Percentiles rank a stretch among this genome's conserved stretches.
Evolutionary conservation across 2,888 invertebrate genomes (phyloP).

Genomic region (Thalpophila matura): DNA sequence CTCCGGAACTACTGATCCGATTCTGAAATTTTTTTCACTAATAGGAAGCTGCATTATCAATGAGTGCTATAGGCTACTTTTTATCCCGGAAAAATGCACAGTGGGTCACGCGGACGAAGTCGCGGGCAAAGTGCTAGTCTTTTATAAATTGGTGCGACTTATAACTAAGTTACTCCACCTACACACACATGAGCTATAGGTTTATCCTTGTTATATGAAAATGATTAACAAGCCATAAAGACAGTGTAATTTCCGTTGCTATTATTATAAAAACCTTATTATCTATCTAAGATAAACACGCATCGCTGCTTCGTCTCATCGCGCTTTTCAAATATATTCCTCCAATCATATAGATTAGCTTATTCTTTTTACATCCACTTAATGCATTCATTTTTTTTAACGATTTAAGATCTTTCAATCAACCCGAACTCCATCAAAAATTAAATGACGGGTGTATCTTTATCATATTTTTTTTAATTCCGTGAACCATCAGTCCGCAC

Average conservation of each 20-base stretch:
- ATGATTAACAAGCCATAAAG: constrained; percentile 5
- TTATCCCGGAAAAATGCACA: too few species aligned
- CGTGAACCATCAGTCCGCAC: constrained; percentile 54
- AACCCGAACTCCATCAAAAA: constrained; percentile 68
- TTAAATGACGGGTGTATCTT: constrained; percentile 67
- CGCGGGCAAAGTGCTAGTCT: too few species aligned
- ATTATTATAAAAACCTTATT: constrained; percentile 41
- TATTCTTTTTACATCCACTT: constrained; percentile 55
- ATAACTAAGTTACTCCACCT: too few species aligned
- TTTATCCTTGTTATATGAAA: too few species aligned
- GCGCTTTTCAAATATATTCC: constrained; percentile 54
- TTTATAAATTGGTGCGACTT: too few species aligned
- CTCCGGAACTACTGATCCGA: too few species aligned
- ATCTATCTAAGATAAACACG: constrained; percentile 53
- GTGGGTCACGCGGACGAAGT: too few species aligned
- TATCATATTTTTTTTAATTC: constrained; percentile 65
- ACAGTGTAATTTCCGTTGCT: constrained; percentile 23
- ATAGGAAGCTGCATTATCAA: too few species aligned
- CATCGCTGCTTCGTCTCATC: constrained; percentile 21
- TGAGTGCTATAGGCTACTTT: too few species aligned
- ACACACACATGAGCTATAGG: too few species aligned
- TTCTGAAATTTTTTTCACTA: too few species aligned
- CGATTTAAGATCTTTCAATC: constrained; percentile 73
- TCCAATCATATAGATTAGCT: constrained; percentile 58
- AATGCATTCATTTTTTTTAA: constrained; percentile 57